Base-by-base conservation (phyloP, 2,888 invertebrate genomes). In the Notodromas monacha region DNA sequence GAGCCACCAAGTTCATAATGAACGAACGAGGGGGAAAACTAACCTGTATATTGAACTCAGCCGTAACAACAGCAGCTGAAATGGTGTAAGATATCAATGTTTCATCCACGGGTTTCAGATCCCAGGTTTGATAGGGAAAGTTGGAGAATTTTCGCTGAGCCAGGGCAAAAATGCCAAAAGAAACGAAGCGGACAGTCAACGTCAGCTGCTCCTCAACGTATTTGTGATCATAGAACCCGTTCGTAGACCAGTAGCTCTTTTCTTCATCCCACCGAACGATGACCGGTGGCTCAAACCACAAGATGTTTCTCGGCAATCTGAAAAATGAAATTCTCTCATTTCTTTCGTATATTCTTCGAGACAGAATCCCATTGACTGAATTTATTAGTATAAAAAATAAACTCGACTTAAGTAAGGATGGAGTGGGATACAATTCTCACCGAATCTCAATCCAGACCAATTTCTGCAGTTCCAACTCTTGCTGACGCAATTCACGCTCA, bases 91-190 rank as follows among this genome's bases (percentile, higher is more conserved):
- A 12, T 6, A 6, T 13, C 5, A 6, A 6, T 12, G 8, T 6
- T 27, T 6, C 27, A 5, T 12, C 12, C 12, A 12, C 8, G 0
- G 74, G 73, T 37, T 61, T 63, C 4, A 76, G 41, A 40, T 77
- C 76, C 72, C 76, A 77, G 1, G 66, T 66, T 46, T 77, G 77
- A 44, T 63, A 76, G 0, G 77, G 77, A 42, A 76, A 51, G 45
- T 76, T 76, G 33, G 64, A 59, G 46, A 68, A 74, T 31, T 63
- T 59, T 34, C 64, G 58, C 0, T 63, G 54, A 0, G 69, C 73
- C 35, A 77, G 57, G 0, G 67, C 74, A 35, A 68, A 65, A 1
- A 62, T 61, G 43, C 62, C 61, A 37, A 68, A 54, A 31, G 61
- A 57, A 0, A 69, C 68, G 0, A 66, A 66, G 31, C 72, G 54